Percentiles rank a stretch among this genome's conserved stretches.
Evolutionary conservation across 2,797 vertebrate species (phyloP).

Genomic region (Brachyalestes nurse): DNA sequence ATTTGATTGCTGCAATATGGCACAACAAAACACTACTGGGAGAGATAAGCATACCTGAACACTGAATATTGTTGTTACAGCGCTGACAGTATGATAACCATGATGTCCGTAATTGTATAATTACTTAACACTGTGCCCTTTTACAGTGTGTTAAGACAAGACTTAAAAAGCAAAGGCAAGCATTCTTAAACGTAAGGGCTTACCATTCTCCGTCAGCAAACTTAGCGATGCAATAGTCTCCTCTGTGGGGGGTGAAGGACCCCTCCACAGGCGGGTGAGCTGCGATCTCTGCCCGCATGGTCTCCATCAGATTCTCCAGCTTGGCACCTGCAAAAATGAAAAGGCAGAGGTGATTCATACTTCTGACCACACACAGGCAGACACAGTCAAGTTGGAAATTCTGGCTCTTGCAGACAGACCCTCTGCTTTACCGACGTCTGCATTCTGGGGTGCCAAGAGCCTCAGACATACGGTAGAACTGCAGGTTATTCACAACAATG

Average conservation of each 20-base stretch:
- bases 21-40: too few relatives aligned
- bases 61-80: neutral
- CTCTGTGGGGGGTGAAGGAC: constrained; percentile 84
- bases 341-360: constrained; percentile 6
- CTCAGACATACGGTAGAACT: neutral
- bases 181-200: constrained; percentile 41
- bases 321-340: constrained; percentile 81
- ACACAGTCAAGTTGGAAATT: neutral
- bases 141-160: neutral
- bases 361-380: neutral
- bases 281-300: constrained; percentile 91
- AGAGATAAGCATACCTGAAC: neutral
- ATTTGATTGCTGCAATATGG: neutral
- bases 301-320: constrained; percentile 96
- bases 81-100: neutral
- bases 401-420: neutral
- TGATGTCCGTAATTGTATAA: neutral
- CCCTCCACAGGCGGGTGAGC: constrained; percentile 90
- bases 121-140: neutral
- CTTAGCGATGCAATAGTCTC: constrained; percentile 95
- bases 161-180: neutral
- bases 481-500: neutral
- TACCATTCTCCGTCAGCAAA: constrained; percentile 96
- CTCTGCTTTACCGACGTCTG: neutral
- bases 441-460: neutral